Base-by-base conservation (phyloP, 2,797 vertebrate species). In the Cynodonichthys magdalenae region DNA sequence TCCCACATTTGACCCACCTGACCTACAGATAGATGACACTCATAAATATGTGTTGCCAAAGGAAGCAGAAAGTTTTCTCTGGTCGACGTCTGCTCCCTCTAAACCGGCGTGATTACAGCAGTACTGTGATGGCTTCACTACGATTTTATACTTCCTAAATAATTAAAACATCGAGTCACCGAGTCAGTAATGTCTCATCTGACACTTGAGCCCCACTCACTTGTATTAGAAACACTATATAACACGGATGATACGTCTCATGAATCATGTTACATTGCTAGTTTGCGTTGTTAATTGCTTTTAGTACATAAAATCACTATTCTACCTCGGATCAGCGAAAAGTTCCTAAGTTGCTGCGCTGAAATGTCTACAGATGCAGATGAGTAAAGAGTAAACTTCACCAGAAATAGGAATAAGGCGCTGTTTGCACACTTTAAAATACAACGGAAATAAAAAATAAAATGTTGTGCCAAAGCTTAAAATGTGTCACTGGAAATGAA, bases 211-310 rank as follows among this genome's bases (percentile, higher is more conserved):
- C 74, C 66, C 28, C 58, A 62, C 58, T 67, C 72, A 59, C 29
- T 61, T 48, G 66, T 68, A 55, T 66, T 63, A 81, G 75, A 71
- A 28, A 80, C 67, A 84, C 55, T 63, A 56, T 87, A 76, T 64
- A 79, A 63, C 70, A 84, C 73, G 52, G 52, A 69, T 42, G 53
- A 80, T 70, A 77, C 81, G 73, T 84, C 64, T 81, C 66, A 76
- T 84, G 66, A 77, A 49, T 69, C 69, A 39, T 68, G 66, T 75
- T 39, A 83, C 83, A 81, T 86, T 85, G 85, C 83, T 84, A 75
- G 61, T 82, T 77, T 74, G 59, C 63, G 72, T 78, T 83, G 67
- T 82, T 71, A 70, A 90, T 90, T 88, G 87, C 88, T 91, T 90
- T 78, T 89, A 79, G 67, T 87, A 89, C 83, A 84, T 83, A 58